phyloP scores from a whole-genome alignment of 2,888 invertebrate species.

The Cerceris rybyensis region DNA sequence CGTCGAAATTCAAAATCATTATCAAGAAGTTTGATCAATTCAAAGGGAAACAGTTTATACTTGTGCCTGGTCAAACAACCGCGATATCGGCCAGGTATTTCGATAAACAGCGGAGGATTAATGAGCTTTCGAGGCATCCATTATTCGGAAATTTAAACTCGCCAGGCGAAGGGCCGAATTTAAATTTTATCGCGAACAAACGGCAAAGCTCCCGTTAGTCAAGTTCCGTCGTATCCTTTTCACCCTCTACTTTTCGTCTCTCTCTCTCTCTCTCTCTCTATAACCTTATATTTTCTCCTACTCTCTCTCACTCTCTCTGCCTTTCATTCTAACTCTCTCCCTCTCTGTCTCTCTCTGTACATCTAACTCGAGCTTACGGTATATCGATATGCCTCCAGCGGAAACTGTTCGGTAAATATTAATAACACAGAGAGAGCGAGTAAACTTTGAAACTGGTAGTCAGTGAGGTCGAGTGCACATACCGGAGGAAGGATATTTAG shows the following conservation, averaged over 20 bases:
- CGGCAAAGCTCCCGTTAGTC: neutral
- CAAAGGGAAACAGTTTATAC: too few species aligned
- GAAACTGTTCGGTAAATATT: constrained; percentile 47
- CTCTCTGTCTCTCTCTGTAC: constrained; percentile 5
- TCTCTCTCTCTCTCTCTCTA: neutral
- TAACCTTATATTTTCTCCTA: neutral
- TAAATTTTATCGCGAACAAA: neutral
- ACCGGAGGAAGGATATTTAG: constrained; percentile 52
- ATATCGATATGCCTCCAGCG: constrained; percentile 16
- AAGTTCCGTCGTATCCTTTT: neutral
- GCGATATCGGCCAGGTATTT: neutral
- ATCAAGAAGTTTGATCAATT: too few species aligned
- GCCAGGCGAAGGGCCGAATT: neutral
- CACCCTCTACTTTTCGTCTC: neutral
- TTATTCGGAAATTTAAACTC: neutral
- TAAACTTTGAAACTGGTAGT: constrained; percentile 44
- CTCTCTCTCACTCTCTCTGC: too few species aligned
- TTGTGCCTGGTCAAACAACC: too few species aligned
- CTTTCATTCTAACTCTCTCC: too few species aligned
- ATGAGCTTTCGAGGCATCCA: neutral
- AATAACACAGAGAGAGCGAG: constrained; percentile 35
- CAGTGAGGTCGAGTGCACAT: constrained; percentile 13
- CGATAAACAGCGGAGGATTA: neutral
- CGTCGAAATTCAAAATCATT: too few species aligned
- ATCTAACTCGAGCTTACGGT: constrained; percentile 8